Conservation (phyloP, 2,888 invertebrate genomes). For the Anaspis maculata region DNA sequence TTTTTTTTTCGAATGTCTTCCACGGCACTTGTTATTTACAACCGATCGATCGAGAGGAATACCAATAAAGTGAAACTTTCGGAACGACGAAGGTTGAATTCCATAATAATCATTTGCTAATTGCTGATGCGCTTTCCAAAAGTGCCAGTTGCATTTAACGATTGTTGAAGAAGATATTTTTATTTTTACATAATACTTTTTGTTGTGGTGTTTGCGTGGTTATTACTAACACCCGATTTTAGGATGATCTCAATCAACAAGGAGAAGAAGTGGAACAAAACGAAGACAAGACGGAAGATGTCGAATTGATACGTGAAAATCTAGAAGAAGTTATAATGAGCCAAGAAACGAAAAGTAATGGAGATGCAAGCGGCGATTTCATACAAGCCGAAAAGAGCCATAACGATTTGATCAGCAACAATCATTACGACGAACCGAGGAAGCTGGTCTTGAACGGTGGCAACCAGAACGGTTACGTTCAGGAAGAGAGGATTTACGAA, state of each 20-base stretch:
- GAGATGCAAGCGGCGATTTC: constrained; percentile 25
- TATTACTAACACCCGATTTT: constrained; percentile 16
- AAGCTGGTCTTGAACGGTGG: constrained; percentile 15
- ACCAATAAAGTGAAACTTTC: too few species aligned
- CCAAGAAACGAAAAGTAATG: constrained; percentile 19
- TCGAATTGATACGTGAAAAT: constrained; percentile 11
- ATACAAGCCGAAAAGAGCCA: constrained; percentile 28
- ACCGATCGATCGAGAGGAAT: too few species aligned
- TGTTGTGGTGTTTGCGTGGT: constrained; percentile 7
- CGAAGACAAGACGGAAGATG: constrained; percentile 27
- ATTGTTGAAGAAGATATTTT: too few species aligned
- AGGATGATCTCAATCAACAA: constrained; percentile 31
- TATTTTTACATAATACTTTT: too few species aligned
- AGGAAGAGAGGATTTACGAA: constrained; percentile 21
- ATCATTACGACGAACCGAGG: constrained; percentile 24
- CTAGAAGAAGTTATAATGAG: neutral
- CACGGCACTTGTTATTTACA: too few species aligned
- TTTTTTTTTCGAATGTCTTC: too few species aligned
- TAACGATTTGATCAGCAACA: neutral
- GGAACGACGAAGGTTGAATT: too few species aligned
- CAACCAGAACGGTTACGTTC: constrained; percentile 19
- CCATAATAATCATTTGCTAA: too few species aligned
- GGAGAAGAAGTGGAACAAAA: constrained; percentile 20
- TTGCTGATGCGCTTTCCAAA: too few species aligned
- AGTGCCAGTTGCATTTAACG: too few species aligned